phyloP scores from a whole-genome alignment of 2,113 vertebrate species.

The Saguinus midas region DNA sequence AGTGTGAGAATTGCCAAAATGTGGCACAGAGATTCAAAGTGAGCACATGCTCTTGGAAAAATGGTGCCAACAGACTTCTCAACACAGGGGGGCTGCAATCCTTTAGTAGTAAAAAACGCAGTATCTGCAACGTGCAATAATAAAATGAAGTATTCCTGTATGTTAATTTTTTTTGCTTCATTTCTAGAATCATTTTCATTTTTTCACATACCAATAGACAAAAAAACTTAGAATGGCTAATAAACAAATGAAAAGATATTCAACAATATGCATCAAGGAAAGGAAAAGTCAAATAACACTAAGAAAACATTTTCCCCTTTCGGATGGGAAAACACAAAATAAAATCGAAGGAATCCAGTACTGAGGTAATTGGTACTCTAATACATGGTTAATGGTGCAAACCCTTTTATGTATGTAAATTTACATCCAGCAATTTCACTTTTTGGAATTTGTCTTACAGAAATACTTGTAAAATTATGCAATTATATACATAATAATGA shows the following conservation, averaged over 20 bases:
- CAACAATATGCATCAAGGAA: not conserved
- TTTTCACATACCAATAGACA: not conserved
- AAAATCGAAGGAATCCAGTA: not conserved
- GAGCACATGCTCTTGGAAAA: not conserved
- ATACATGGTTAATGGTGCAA: not conserved
- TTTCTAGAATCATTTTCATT: conserved; percentile 16
- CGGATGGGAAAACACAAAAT: not conserved
- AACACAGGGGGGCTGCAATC: not conserved
- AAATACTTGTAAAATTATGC: not conserved
- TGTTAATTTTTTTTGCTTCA: not conserved
- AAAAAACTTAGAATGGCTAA: not conserved
- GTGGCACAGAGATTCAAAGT: not conserved
- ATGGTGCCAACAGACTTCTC: not conserved
- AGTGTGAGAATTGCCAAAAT: not conserved
- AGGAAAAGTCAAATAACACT: not conserved
- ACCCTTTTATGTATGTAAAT: not conserved
- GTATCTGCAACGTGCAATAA: not conserved
- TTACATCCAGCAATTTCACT: not conserved
- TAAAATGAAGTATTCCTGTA: not conserved
- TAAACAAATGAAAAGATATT: not conserved
- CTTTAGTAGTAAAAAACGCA: not conserved
- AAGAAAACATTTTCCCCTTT: not conserved
- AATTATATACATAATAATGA: not conserved
- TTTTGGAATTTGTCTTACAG: conserved; percentile 1
- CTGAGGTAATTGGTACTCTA: not conserved